Base-by-base conservation (phyloP, 2,113 vertebrate genomes). In the Microtus richardsoni region DNA sequence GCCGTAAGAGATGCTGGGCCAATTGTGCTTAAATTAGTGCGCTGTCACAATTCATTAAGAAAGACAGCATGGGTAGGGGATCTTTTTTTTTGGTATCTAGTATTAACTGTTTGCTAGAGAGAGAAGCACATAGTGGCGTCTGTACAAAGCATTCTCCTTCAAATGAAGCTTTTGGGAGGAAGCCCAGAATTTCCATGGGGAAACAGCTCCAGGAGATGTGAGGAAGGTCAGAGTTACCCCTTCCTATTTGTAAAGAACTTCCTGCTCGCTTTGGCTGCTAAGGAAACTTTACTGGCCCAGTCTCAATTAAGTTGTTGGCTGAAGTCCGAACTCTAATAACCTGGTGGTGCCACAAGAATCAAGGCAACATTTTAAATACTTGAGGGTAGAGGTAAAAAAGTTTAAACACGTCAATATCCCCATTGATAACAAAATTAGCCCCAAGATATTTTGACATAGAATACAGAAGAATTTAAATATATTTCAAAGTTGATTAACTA, bases 31-130 rank as follows among this genome's bases (percentile, higher is more conserved):
- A 94, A 96, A 97, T 96, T 91, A 96, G 93, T 89, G 83, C 70
- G 58, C 7, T 96, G 97, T 96, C 97, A 97, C 96, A 87, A 95
- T 91, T 93, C 93, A 97, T 97, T 98, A 97, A 92, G 93, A 84
- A 70, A 85, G 93, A 97, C 93, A 93, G 97, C 96, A 58, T 58
- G 88, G 95, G 80, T 88, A 87, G 49, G 36, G 89, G n/a, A 33
- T 87, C 70, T 64, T 85, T 96, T 75, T 47, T 75, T 58, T 22
- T 22, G 58, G 52, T 85, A 82, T 80, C 77, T 54, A 70, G 71
- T 71, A 85, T 91, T 83, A 89, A 60, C 77, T 28, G 80, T 93
- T 96, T 88, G 52, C 74, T 58, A 93, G 47, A 44, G 36, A 96
- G 49, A 73, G 88, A 54, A 17, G 78, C 95, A 78, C 87, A 84